A percentile compares a stretch with the other conserved stretches of the same genome.
Evolutionary conservation across 2,113 vertebrate genomes (phyloP).

Genomic region (Patagioenas fasciata): DNA sequence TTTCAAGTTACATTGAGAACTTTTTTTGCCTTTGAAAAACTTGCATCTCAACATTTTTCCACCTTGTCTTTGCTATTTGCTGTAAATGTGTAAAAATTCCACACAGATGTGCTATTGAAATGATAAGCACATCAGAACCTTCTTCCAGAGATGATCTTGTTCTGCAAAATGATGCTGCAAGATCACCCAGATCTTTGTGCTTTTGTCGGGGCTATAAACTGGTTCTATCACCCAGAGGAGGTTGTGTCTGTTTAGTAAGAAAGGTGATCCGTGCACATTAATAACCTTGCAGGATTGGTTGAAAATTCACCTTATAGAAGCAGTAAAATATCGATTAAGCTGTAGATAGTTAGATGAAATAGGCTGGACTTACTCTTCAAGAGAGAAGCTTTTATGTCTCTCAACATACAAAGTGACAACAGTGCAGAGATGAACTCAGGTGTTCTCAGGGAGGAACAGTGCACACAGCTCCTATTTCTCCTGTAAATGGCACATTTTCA

Average conservation of each 20-base stretch:
- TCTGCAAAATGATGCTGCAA: background rate
- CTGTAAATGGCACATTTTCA: background rate
- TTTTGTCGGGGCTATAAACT: background rate
- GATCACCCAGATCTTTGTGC: fast-evolving
- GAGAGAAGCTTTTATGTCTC: background rate
- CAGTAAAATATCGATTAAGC: background rate
- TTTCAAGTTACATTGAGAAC: background rate
- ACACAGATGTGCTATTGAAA: background rate
- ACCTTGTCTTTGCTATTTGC: background rate
- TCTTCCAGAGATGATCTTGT: background rate
- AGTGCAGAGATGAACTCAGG: background rate
- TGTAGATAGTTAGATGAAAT: background rate
- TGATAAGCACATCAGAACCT: fast-evolving
- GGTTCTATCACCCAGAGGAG: fast-evolving
- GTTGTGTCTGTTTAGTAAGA: background rate
- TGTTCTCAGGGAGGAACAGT: background rate
- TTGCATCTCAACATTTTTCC: background rate
- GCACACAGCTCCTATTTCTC: background rate
- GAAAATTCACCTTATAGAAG: background rate
- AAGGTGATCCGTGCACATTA: background rate
- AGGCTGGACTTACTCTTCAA: background rate
- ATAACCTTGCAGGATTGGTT: background rate
- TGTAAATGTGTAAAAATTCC: background rate
- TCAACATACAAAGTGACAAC: background rate
- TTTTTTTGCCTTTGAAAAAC: background rate